Evolutionary conservation across 2,113 vertebrate genomes (phyloP), one percentile per base, ranked within the genome.

Genomic region (Colistium nudipinnis): DNA sequence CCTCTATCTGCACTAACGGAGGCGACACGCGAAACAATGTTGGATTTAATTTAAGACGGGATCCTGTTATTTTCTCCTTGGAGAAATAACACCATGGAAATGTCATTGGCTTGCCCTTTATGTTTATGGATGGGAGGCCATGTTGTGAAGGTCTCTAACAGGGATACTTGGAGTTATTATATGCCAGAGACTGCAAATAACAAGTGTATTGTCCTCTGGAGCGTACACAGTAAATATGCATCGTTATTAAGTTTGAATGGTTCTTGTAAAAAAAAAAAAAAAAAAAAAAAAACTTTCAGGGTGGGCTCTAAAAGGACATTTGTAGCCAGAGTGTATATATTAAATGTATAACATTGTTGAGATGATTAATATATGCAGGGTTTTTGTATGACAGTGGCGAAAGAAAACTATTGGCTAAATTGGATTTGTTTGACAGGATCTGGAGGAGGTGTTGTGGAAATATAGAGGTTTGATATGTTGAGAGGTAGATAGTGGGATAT

Each of bases 11-110:
- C 70, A 35, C 62, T 66, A 61, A 54, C 62, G 63, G 51, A 69
- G 43, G 43, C 51, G 79, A 80, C 79, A 85, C 61, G n/a, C n/a
- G 14, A 47, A 47, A 49, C 80, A 81, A 41, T 27, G 36, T 60
- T 48, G 16, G 25, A 56, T 82, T 85, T 80, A 52, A 86, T 85
- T 85, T 80, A 74, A 82, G 75, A 65, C 3, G 19, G 60, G 56
- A 62, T 53, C 17, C 17, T 76, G 71, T 88, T 76, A 80, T 82
- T 78, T 83, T 62, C 70, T 73, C 86, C 86, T 80, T 79, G 73
- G 81, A 79, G 84, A 89, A 89, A 89, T 89, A 88, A 78, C 68
- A 52, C 71, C 73, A 22, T 65, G 57, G 73, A 82, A 81, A 88
- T 87, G 83, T 79, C 81, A 84, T 78, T 70, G 74, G 25, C 31